Conservation (phyloP, 1,140 invertebrate species). For the Condylostylus longicornis region DNA sequence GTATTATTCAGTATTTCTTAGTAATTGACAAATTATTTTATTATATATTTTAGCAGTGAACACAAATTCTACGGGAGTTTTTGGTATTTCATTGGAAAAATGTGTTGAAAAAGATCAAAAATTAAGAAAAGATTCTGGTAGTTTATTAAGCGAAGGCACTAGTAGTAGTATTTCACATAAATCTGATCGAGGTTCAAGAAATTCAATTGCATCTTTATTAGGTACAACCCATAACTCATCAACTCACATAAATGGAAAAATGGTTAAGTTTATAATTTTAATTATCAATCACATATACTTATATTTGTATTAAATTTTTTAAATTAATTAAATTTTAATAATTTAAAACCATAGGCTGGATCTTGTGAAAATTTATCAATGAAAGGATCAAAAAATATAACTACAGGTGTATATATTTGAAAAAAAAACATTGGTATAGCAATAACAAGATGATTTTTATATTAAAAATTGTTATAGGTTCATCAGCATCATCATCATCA, state of each 20-base stretch:
- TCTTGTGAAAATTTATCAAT: slow-evolving; percentile 25
- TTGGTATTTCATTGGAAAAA: slow-evolving; percentile 64
- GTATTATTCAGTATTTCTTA: background rate
- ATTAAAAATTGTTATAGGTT: no score
- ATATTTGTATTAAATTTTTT: background rate
- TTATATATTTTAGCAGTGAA: slow-evolving; percentile 8
- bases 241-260: no score
- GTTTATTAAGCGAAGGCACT: no score
- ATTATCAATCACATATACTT: background rate
- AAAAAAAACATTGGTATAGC: no score
- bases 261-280: no score
- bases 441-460: no score
- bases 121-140: slow-evolving; percentile 6
- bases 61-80: slow-evolving; percentile 46
- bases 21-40: background rate
- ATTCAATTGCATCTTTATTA: slow-evolving; percentile 19
- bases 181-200: slow-evolving; percentile 12
- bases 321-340: background rate
- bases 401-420: no score
- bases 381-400: no score
- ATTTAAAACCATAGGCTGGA: slow-evolving; percentile 13
- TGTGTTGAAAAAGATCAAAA: slow-evolving; percentile 61
- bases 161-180: no score
- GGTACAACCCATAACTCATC: no score
- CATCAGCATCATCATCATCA: no score